These are phyloP conservation scores for Heliopora coerulea DNA, from an alignment of 92 coral and sea anemone genomes.

Conservation along the genomic window DNA sequence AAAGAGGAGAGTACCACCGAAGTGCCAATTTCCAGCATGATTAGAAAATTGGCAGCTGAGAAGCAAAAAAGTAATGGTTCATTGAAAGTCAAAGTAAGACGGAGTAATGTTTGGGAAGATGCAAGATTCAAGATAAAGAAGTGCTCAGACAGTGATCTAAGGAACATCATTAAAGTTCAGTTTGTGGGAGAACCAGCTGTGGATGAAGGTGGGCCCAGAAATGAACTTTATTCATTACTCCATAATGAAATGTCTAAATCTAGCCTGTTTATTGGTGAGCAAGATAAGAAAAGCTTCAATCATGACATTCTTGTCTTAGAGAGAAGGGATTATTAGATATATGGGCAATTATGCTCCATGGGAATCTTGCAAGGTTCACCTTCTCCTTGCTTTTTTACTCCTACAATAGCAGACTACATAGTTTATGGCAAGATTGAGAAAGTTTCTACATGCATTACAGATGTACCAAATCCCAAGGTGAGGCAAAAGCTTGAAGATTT, in stretches of 20 bases:
- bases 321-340: constrained; percentile 27
- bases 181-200: constrained; percentile 43
- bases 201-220: constrained; percentile 45
- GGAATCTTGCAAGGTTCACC: constrained; percentile 48
- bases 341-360: constrained; percentile 46
- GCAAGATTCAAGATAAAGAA: constrained; percentile 39
- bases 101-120: constrained; percentile 44
- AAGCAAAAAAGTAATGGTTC: constrained; percentile 23
- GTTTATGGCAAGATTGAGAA: constrained; percentile 39
- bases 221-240: constrained; percentile 40
- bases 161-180: constrained; percentile 24
- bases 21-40: neutral
- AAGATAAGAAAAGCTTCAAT: constrained; percentile 36
- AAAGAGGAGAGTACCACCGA: neutral
- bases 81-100: constrained; percentile 34
- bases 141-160: constrained; percentile 34
- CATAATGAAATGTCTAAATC: constrained; percentile 40
- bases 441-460: constrained; percentile 27
- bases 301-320: constrained; percentile 40
- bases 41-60: constrained; percentile 33
- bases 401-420: constrained; percentile 38
- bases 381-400: constrained; percentile 46
- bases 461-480: constrained; percentile 35
- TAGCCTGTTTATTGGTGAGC: constrained; percentile 34
- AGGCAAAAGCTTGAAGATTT: constrained; percentile 30